Evolutionary conservation across 2,888 invertebrate genomes (phyloP), one percentile per base, ranked within the genome.

Genomic region (Synergus japonicus): DNA sequence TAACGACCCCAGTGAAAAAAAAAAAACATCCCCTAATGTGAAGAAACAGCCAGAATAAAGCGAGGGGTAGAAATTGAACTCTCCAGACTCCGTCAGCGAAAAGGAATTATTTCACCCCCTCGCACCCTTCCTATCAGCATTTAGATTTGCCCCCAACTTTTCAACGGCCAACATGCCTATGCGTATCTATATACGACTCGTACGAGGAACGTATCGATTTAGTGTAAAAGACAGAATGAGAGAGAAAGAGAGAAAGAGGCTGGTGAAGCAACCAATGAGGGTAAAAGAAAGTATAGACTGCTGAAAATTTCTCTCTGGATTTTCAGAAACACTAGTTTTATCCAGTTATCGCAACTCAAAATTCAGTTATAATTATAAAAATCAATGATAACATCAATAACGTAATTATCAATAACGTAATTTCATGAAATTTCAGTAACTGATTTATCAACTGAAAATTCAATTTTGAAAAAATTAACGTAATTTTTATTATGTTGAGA

Each of bases 161-260:
- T 84, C 82, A 83, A 77, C 86, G 81, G 83, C 82, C 83, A 85
- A 84, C 81, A 82, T 76, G 84, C 85, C 84, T 85, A 87, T 78
- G 84, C 84, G 83, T 85, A 86, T 79, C 85, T 85, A 82, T 81
- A 82, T 66, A 18, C 81, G 85, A 84, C 80, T 82, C 83, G 86
- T 82, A 82, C 83, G 78, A 86, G 83, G 83, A 77, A 78, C 84
- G 82, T 90, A 91, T 91, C 90, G 91, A 91, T 91, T 90, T 87
- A 86, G 87, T 88, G 87, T 87, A 86, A 87, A 89, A 81, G 76
- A 18, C 15, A 77, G 76, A 77, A 43, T 78, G 73, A 80, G 29
- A 64, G 69, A 66, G 81, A 60, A 81, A 79, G 78, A 80, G 81
- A 78, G 81, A 81, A 81, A 82, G 82, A 82, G 78, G 77, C 79